Conservation (phyloP, 2,113 vertebrate genomes). For the Nyctereutes procyonoides region DNA sequence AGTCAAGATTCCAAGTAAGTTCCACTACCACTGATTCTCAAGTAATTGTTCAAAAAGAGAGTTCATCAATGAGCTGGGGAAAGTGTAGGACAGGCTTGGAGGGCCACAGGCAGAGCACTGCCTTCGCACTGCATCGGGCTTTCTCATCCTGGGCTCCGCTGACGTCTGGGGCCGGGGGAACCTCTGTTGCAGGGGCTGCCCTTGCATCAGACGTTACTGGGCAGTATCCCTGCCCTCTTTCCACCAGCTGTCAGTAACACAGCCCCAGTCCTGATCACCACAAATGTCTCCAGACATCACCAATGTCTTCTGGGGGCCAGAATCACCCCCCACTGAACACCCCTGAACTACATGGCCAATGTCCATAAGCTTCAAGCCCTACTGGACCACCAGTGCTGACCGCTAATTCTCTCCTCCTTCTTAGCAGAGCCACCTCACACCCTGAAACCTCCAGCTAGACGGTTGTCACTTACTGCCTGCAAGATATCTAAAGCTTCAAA, state of each 20-base stretch:
- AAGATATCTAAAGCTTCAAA: too few relatives aligned
- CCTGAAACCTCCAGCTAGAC: background rate
- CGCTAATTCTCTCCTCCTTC: too few relatives aligned
- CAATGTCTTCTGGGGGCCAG: background rate
- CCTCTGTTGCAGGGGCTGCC: background rate
- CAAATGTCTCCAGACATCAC: background rate
- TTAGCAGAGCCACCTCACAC: background rate
- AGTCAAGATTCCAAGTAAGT: background rate
- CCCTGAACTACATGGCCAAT: fast-evolving
- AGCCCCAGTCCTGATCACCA: background rate
- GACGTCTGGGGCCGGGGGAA: fast-evolving
- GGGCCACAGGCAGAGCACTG: too few relatives aligned
- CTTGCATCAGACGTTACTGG: too few relatives aligned
- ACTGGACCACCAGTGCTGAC: background rate
- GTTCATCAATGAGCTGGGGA: fast-evolving
- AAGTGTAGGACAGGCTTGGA: fast-evolving
- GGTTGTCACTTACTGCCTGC: fast-evolving
- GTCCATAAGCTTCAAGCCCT: too few relatives aligned
- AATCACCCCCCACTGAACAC: background rate
- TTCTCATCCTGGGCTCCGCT: background rate
- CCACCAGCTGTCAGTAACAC: background rate
- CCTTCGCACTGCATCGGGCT: fast-evolving
- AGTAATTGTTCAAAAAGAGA: background rate
- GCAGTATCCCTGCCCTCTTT: background rate
- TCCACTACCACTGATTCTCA: background rate